phyloP scores from a whole-genome alignment of 2,113 vertebrate genomes.

The Hyperopisus bebe region DNA sequence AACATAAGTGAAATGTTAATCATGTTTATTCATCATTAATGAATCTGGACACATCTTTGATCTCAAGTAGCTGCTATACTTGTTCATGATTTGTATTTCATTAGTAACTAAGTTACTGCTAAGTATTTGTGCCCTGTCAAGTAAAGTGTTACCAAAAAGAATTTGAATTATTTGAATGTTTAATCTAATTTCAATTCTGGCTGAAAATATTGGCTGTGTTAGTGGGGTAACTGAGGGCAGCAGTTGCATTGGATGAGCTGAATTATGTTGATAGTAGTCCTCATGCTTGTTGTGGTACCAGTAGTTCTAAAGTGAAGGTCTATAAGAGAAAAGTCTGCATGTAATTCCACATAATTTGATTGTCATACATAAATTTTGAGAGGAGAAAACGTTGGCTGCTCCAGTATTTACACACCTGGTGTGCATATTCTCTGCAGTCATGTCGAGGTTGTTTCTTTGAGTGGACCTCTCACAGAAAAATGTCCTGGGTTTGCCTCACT shows the following conservation, averaged over 20 bases:
- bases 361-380: neutral
- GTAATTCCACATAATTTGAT: neutral
- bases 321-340: neutral
- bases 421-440: neutral
- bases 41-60: neutral
- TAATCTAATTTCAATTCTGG: neutral
- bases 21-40: neutral
- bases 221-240: too few relatives aligned
- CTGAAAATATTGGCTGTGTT: neutral
- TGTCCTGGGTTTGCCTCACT: neutral
- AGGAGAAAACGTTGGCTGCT: neutral
- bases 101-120: neutral
- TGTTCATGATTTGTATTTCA: neutral
- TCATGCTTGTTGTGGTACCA: neutral
- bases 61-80: neutral
- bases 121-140: neutral
- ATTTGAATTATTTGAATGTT: neutral
- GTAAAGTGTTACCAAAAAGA: neutral
- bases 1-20: neutral
- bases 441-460: neutral
- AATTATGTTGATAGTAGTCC: neutral
- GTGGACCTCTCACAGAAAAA: neutral
- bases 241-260: neutral
- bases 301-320: neutral
- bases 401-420: conserved; percentile 19